A percentile compares a stretch with the other conserved stretches of the same genome.
Evolutionary conservation across 2,888 invertebrate species (phyloP).

Genomic region (Leistus spinibarbis): DNA sequence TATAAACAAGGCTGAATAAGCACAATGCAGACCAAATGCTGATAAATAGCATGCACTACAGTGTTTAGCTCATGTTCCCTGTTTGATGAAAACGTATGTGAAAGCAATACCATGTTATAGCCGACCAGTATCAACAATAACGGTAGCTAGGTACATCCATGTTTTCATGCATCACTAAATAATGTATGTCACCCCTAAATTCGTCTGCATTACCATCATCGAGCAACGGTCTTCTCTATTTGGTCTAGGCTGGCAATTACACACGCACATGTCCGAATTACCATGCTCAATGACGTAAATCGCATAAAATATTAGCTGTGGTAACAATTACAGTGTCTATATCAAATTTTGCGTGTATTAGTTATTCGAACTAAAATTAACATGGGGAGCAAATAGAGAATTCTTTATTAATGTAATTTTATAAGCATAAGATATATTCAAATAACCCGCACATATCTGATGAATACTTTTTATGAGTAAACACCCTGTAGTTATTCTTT

Average conservation of each 20-base stretch:
- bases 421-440: not conserved
- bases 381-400: too few relatives aligned
- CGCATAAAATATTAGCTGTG: too few relatives aligned
- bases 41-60: not conserved
- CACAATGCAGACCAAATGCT: not conserved
- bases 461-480: not conserved
- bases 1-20: not conserved
- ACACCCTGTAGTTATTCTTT: not conserved
- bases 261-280: not conserved
- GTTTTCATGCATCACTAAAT: constrained; percentile 21
- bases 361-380: too few relatives aligned
- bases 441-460: not conserved
- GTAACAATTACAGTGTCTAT: too few relatives aligned
- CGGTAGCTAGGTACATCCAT: not conserved
- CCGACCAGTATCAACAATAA: not conserved
- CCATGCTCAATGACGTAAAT: not conserved
- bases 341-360: too few relatives aligned
- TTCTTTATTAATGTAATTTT: too few relatives aligned
- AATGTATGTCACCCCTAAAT: not conserved
- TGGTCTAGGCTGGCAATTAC: not conserved
- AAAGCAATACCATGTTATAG: constrained; percentile 33
- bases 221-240: not conserved
- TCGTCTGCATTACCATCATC: not conserved
- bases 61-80: not conserved
- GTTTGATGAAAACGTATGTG: constrained; percentile 34